Conservation (phyloP, 2,888 invertebrate genomes). For the Andrena chrysosceles region DNA sequence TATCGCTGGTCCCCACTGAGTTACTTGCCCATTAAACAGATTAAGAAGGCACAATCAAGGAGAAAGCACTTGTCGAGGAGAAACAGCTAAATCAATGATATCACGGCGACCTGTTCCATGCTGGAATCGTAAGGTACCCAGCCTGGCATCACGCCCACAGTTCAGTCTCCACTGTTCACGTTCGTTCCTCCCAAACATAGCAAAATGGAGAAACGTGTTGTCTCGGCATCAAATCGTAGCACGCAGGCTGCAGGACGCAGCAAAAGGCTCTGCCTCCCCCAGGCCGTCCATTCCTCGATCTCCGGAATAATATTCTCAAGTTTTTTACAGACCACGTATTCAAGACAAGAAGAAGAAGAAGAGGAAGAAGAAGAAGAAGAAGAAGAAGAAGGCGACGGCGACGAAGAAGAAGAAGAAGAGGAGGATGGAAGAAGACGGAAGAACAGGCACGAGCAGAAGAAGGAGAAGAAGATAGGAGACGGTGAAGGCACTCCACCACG, state of each 20-base stretch:
- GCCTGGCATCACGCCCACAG: slow-evolving; percentile 43
- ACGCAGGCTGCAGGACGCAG: slow-evolving; percentile 53
- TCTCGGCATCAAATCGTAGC: slow-evolving; percentile 65
- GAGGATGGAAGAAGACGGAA: slow-evolving; percentile 60
- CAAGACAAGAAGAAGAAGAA: slow-evolving; percentile 48
- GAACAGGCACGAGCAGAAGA: slow-evolving; percentile 42
- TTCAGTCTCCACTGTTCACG: slow-evolving; percentile 8
- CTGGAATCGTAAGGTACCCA: slow-evolving; percentile 27
- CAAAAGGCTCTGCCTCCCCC: slow-evolving; percentile 49
- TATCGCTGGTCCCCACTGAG: slow-evolving; percentile 14
- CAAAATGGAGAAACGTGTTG: slow-evolving; percentile 56
- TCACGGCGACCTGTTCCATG: slow-evolving; percentile 29
- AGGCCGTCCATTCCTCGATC: slow-evolving; percentile 58
- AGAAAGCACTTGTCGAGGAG: slow-evolving; percentile 40
- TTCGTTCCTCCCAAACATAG: slow-evolving; percentile 40
- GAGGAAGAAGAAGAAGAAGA: slow-evolving; percentile 54
- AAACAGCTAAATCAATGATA: slow-evolving; percentile 44
- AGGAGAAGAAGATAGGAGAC: slow-evolving; percentile 60
- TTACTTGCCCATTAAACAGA: slow-evolving; percentile 37
- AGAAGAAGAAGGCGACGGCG: slow-evolving; percentile 54
- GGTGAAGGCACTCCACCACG: slow-evolving; percentile 76
- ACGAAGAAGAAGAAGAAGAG: slow-evolving; percentile 34
- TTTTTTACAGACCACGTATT: slow-evolving; percentile 68
- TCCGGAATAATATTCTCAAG: slow-evolving; percentile 76
- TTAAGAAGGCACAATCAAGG: slow-evolving; percentile 34